Base-by-base conservation (phyloP, 2,888 invertebrate genomes). In the Phyllotreta cruciferae region DNA sequence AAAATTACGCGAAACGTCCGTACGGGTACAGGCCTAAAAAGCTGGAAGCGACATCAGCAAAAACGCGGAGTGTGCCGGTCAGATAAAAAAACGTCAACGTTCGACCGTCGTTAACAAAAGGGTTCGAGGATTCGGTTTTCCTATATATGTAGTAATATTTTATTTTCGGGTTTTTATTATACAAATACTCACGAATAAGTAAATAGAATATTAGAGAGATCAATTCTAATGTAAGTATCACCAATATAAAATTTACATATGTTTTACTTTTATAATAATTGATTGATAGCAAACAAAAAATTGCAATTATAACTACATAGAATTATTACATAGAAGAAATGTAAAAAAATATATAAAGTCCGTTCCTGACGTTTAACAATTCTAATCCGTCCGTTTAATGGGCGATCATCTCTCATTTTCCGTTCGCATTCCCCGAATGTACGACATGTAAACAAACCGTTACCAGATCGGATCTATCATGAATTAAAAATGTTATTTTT, bases 401-500 rank as follows among this genome's bases (percentile, higher is more conserved):
- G 37, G 4, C 14, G 52, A 52, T 52, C 52, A 37, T 52, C 52
- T 52, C 52, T 52, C 52, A 52, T 52, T 52, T 52, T 37, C 7
- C 36, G 11, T 37, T 7, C 49, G 49, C 49, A 35, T 49, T 49
- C 49, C 41, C 52, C 37, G 13, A 52, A 50, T 50, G 24, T 50
- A 50, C 11, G 50, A 10, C 52, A 52, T 52, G 52, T 54, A 60
- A 60, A 60, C 60, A 38, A 60, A 60, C 14, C 54, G 14, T 37
- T 54, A 1, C 24, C 34, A 24, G 54, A 54, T 53, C 52, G 34
- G 42, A 54, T 54, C 24, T 45, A 54, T 60, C 54, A 41, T 50
- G 41, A 53, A 60, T 60, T 54, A 60, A 60, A 60, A 60, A 60
- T 45, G 45, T 42, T 52, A 58, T 58, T 60, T 60, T 54, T 60